phyloP scores from a whole-genome alignment of 1,140 invertebrate species.

The Bombus sylvicola region DNA sequence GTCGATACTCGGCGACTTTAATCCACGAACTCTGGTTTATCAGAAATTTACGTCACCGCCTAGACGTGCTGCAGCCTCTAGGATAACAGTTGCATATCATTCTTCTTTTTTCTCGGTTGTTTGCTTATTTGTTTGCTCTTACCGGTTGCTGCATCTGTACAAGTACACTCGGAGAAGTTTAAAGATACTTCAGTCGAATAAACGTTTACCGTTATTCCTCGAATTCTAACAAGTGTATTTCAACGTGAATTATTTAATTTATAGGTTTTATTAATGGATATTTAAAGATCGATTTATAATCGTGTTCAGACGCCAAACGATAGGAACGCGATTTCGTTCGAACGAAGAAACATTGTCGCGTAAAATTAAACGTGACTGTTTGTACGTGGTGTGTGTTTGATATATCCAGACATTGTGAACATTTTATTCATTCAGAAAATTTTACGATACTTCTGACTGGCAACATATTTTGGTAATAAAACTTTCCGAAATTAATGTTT shows the following conservation, averaged over 20 bases:
- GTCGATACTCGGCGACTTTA: conserved; percentile 64
- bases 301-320: not conserved
- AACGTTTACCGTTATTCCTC: not conserved
- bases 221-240: not conserved
- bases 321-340: no score
- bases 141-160: not conserved
- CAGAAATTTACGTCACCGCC: conserved; percentile 62
- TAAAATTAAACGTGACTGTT: no score
- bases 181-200: not conserved
- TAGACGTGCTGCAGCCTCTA: conserved; percentile 24
- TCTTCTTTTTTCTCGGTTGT: conserved; percentile 3
- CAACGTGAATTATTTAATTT: not conserved
- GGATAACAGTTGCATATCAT: conserved; percentile 29
- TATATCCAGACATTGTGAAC: no score
- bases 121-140: not conserved
- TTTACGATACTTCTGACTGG: no score
- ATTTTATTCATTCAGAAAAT: no score
- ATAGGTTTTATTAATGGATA: not conserved
- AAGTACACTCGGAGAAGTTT: not conserved
- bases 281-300: not conserved
- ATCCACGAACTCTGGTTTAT: conserved; percentile 63
- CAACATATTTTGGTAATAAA: no score
- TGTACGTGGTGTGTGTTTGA: no score
- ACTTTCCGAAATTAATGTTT: no score
- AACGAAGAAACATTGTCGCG: no score